Conservation (phyloP, 1,140 invertebrate species). For the Drosophila carrolli region DNA sequence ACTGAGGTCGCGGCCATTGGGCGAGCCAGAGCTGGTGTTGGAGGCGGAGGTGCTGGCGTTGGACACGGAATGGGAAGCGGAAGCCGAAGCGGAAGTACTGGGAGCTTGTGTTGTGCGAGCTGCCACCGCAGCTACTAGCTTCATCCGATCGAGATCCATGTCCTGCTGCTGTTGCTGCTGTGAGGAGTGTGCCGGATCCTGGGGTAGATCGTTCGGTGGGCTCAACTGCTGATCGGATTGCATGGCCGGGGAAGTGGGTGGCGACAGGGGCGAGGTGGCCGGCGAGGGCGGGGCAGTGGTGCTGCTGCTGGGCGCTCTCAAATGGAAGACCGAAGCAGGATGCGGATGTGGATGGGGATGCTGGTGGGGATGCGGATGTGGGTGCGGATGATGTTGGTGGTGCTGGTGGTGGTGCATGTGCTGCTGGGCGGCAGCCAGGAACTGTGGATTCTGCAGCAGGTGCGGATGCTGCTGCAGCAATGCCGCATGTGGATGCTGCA, state of each 20-base stretch:
- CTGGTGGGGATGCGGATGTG: slow-evolving; percentile 28
- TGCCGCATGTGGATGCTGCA: slow-evolving; percentile 80
- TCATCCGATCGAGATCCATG: slow-evolving; percentile 83
- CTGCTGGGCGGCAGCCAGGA: slow-evolving; percentile 74
- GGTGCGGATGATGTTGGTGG: slow-evolving; percentile 34
- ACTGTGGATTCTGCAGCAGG: slow-evolving; percentile 78
- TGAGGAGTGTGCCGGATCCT: slow-evolving; percentile 49
- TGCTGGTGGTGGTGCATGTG: slow-evolving; percentile 72
- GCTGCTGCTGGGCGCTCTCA: slow-evolving; percentile 54
- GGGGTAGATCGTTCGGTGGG: slow-evolving; percentile 43
- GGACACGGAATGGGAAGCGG: slow-evolving; percentile 29
- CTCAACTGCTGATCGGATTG: slow-evolving; percentile 59
- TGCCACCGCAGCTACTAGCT: slow-evolving; percentile 77
- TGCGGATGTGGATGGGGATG: slow-evolving; percentile 41
- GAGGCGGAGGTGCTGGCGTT: slow-evolving; percentile 47
- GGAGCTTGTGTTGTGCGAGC: slow-evolving; percentile 55
- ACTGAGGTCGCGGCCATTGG: slow-evolving; percentile 73
- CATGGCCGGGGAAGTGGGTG: slow-evolving; percentile 68
- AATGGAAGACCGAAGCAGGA: slow-evolving; percentile 57
- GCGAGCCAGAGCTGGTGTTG: slow-evolving; percentile 50
- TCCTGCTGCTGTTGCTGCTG: slow-evolving; percentile 49
- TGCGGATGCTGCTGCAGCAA: slow-evolving; percentile 80
- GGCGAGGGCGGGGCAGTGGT: slow-evolving; percentile 67
- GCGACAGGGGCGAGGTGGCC: slow-evolving; percentile 76
- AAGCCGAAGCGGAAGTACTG: slow-evolving; percentile 35